Conservation (phyloP, 2,113 vertebrate genomes). For the Heliornis fulica region DNA sequence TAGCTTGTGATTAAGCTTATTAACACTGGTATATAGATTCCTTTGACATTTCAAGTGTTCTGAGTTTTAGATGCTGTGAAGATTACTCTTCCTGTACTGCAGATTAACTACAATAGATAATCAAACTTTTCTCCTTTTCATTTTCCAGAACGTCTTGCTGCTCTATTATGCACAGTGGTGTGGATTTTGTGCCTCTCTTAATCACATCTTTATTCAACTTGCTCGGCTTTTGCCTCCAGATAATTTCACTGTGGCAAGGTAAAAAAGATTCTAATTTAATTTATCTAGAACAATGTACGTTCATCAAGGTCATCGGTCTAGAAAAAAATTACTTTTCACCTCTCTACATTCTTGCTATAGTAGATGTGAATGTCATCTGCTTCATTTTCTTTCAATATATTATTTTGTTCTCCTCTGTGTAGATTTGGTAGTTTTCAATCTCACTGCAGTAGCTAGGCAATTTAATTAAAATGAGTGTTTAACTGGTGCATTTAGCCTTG, state of each 20-base stretch:
- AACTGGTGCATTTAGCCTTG: not conserved
- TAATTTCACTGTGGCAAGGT: conserved; percentile 88
- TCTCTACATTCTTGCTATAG: not conserved
- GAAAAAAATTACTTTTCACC: not conserved
- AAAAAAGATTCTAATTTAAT: conserved; percentile 1
- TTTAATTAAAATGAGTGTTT: not conserved
- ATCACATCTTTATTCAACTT: conserved; percentile 91
- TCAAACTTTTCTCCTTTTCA: not conserved
- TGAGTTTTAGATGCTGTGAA: not conserved
- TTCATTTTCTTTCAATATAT: not conserved
- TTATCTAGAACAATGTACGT: not conserved
- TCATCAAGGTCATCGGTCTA: not conserved
- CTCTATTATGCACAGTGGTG: conserved; percentile 96
- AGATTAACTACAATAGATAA: not conserved
- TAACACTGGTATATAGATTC: not conserved
- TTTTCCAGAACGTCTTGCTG: conserved; percentile 87
- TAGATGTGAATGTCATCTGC: not conserved
- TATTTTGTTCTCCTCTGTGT: not conserved
- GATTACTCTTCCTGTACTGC: not conserved
- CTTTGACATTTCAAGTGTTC: not conserved
- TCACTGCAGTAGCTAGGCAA: not conserved
- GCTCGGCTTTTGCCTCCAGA: conserved; percentile 85
- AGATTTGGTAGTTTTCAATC: not conserved
- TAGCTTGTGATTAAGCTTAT: not conserved
- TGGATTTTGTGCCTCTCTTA: conserved; percentile 92